phyloP scores from a whole-genome alignment of 23 tunicate species.

The Ascidia mentula region DNA sequence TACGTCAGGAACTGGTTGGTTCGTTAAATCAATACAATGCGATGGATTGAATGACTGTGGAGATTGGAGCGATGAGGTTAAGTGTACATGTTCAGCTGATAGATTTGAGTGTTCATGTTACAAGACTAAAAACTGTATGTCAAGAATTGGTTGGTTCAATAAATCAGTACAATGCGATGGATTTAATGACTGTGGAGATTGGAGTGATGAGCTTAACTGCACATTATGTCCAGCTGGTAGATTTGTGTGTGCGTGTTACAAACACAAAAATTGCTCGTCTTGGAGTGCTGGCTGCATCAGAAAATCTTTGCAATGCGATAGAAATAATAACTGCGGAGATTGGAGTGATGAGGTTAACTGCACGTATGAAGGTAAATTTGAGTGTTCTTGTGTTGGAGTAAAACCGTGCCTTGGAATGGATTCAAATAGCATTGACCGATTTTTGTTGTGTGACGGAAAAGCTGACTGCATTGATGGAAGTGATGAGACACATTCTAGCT shows the following conservation, averaged over 20 bases:
- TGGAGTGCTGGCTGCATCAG: not conserved
- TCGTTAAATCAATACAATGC: too few relatives aligned
- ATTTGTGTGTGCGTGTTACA: not conserved
- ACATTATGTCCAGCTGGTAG: too few relatives aligned
- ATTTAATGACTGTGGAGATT: not conserved
- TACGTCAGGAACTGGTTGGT: too few relatives aligned
- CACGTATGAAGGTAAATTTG: not conserved
- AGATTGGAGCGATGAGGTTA: not conserved
- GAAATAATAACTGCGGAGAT: not conserved
- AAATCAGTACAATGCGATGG: not conserved
- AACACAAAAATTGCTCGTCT: not conserved
- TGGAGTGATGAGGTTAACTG: not conserved
- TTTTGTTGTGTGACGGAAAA: not conserved
- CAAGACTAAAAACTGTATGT: not conserved
- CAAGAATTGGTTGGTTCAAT: not conserved
- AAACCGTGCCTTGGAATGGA: not conserved
- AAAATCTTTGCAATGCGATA: not conserved
- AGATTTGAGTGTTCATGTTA: not conserved
- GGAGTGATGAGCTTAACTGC: too few relatives aligned
- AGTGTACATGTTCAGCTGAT: not conserved
- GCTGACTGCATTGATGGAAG: not conserved
- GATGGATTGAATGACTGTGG: not conserved
- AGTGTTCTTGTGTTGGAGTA: not conserved
- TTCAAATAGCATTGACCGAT: not conserved
- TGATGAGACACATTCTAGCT: not conserved